Base-by-base conservation (phyloP, 2,888 invertebrate genomes). In the Microlaimidae sp. region DNA sequence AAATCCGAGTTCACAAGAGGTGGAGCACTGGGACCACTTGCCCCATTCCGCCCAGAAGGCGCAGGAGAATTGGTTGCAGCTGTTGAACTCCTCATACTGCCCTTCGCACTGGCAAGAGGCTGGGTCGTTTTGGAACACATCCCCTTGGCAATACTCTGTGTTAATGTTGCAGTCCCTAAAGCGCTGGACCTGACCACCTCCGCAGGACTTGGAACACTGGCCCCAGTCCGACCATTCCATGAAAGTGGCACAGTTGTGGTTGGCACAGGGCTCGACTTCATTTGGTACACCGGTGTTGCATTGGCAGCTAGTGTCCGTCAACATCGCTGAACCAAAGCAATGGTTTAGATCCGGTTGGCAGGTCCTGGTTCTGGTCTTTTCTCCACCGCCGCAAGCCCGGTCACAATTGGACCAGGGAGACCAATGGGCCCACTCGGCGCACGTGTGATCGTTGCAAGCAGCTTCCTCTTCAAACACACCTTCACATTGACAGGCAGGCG, bases 401-500 rank as follows among this genome's bases (percentile, higher is more conserved):
- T 53, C 50, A 42, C 56, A 56, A 2, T 53, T 53, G 17, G 56
- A 56, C 56, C 56, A 56, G 2, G 29, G 28, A 3, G 56, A 56
- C 56, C 56, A 56, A 27, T 50, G 21, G 13, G 49, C 45, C 17
- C 26, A 7, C n/a, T 40, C 3, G 4, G 24, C 19, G 51, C 56
- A 56, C 13, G 54, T 41, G 19, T 32, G 21, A 17, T 7, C 3
- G 49, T 48, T 48, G 29, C 49, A 48, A 19, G 5, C 7, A 3
- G 7, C 24, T 27, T 21, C 17, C 29, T 48, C 7, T 7, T 27
- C 27, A 3, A n/a, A 4, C 21, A n/a, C 28, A 25, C 51, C 51
- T 24, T 5, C 26, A 24, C 51, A 51, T 5, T 42, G 26, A 24
- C 41, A 51, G 42, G 23, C n/a, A n/a, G n/a, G n/a, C n/a, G n/a